These are phyloP conservation scores for Scelioninae gen. 1 DNA, from an alignment of 2,888 invertebrate genomes.

Conservation along the genomic window DNA sequence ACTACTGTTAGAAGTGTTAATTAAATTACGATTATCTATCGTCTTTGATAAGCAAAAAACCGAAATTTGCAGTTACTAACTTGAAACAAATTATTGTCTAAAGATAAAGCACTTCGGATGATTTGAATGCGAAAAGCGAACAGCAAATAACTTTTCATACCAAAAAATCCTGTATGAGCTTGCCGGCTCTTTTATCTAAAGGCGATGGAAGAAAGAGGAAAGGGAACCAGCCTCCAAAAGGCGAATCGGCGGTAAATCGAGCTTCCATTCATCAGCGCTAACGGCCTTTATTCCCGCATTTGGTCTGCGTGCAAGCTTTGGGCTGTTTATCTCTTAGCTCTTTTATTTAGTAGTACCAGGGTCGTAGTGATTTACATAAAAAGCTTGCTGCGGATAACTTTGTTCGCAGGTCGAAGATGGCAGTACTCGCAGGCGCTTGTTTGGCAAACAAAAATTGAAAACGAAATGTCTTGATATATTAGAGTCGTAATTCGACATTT, in stretches of 20 bases:
- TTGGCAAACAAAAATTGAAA: conserved; percentile 51
- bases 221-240: conserved; percentile 47
- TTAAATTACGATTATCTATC: no score
- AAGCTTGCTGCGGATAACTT: conserved; percentile 65
- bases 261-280: conserved; percentile 74
- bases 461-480: conserved; percentile 50
- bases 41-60: not conserved
- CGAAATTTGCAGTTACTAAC: not conserved
- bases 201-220: conserved; percentile 55
- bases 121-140: conserved; percentile 46
- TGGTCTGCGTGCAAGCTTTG: conserved; percentile 83
- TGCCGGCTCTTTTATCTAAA: conserved; percentile 49
- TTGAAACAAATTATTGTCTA: conserved; percentile 29
- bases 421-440: conserved; percentile 44
- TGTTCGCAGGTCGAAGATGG: conserved; percentile 46
- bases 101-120: conserved; percentile 2
- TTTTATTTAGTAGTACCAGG: conserved; percentile 69
- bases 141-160: conserved; percentile 49
- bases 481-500: conserved; percentile 38
- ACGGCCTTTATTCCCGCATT: conserved; percentile 75
- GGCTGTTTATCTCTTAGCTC: conserved; percentile 71
- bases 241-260: conserved; percentile 72
- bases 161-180: conserved; percentile 58
- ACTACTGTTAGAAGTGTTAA: no score
- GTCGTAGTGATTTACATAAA: conserved; percentile 72